These are phyloP conservation scores for Diadegma fenestrale DNA, from an alignment of 2,888 invertebrate genomes.

Conservation along the genomic window DNA sequence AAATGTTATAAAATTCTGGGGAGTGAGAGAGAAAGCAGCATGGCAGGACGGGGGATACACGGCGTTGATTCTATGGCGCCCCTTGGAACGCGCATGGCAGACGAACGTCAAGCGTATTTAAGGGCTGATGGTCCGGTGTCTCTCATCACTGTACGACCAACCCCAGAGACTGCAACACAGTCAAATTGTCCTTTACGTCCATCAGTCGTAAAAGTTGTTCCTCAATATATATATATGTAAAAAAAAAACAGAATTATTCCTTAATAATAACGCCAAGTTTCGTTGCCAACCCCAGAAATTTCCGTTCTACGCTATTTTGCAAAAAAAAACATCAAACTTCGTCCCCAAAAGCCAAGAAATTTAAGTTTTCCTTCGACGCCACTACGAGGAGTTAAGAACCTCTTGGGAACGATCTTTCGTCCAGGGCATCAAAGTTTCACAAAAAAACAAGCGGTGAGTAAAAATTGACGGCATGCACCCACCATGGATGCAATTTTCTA, in stretches of 20 bases:
- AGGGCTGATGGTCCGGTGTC: conserved; percentile 79
- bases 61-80: conserved; percentile 71
- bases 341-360: background rate
- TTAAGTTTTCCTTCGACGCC: background rate
- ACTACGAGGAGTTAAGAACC: conserved; percentile 2
- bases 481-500: background rate
- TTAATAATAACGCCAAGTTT: background rate
- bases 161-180: conserved; percentile 72
- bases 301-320: conserved; percentile 5
- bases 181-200: conserved; percentile 25
- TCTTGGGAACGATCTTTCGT: conserved; percentile 4
- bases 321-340: background rate
- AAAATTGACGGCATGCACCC: background rate
- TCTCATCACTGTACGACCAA: conserved; percentile 80
- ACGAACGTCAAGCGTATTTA: conserved; percentile 79
- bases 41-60: conserved; percentile 17
- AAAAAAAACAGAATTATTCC: background rate
- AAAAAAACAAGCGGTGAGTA: conserved; percentile 46
- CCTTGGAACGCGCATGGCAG: conserved; percentile 81
- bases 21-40: conserved; percentile 58
- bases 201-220: background rate
- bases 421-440: conserved; percentile 7
- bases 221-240: background rate
- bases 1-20: conserved; percentile 72
- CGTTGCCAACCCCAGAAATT: background rate